Percentiles rank a stretch among this genome's conserved stretches.
These are phyloP conservation scores for Timema podura DNA, from an alignment of 2,888 invertebrate species.

Conservation along the genomic window DNA sequence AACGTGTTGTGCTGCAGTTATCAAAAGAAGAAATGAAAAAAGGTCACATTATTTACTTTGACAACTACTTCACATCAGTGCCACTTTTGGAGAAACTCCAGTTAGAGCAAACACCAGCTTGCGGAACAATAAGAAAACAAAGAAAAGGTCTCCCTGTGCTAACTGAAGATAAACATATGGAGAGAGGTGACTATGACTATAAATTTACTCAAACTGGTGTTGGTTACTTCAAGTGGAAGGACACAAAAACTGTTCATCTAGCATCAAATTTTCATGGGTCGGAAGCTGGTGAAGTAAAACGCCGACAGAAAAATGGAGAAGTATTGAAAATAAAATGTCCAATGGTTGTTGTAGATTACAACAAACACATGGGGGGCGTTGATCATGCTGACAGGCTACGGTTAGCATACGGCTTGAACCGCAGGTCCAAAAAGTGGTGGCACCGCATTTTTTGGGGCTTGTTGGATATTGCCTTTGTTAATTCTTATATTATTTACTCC, in stretches of 20 bases:
- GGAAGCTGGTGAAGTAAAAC: slow-evolving; percentile 10
- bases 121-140: slow-evolving; percentile 30
- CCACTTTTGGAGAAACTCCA: slow-evolving; percentile 31
- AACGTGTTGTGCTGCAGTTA: slow-evolving; percentile 32
- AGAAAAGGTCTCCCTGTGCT: slow-evolving; percentile 24
- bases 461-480: slow-evolving; percentile 21
- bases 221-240: slow-evolving; percentile 29
- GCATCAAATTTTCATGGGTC: slow-evolving; percentile 33
- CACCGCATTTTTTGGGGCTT: slow-evolving; percentile 17
- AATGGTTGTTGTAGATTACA: background rate
- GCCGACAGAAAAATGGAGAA: slow-evolving; percentile 21
- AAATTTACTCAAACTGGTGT: slow-evolving; percentile 24
- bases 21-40: slow-evolving; percentile 30
- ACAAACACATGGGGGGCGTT: slow-evolving; percentile 22
- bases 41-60: slow-evolving; percentile 28
- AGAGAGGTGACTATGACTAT: slow-evolving; percentile 20
- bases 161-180: slow-evolving; percentile 13
- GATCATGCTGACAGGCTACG: slow-evolving; percentile 18
- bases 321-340: slow-evolving; percentile 6
- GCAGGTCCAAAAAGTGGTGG: slow-evolving; percentile 18
- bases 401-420: slow-evolving; percentile 2
- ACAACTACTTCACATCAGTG: slow-evolving; percentile 26
- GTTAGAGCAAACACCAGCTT: slow-evolving; percentile 30
- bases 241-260: slow-evolving; percentile 30
- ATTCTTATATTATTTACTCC: slow-evolving; percentile 16